These are phyloP conservation scores for Actenoides hombroni DNA, from an alignment of 2,113 vertebrate genomes.

Conservation along the genomic window DNA sequence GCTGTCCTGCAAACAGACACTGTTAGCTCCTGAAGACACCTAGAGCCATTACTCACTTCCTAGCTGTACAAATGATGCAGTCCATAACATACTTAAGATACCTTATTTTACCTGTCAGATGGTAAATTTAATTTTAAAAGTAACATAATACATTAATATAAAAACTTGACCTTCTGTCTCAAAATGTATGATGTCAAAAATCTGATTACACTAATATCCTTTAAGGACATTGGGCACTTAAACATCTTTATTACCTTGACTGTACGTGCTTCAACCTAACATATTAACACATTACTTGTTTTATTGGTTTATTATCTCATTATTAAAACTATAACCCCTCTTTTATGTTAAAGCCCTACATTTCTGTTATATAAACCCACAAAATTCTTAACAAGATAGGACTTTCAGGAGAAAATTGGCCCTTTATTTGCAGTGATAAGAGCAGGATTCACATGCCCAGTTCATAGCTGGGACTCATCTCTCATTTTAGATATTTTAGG, in stretches of 20 bases:
- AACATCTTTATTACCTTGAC: slow-evolving; percentile 6
- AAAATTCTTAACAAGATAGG: neutral
- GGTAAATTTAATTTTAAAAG: neutral
- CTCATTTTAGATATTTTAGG: neutral
- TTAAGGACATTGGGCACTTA: neutral
- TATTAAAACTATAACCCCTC: neutral
- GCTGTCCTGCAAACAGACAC: neutral
- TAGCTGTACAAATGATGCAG: neutral
- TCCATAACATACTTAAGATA: neutral
- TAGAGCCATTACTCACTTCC: neutral
- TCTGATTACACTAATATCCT: neutral
- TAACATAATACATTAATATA: neutral
- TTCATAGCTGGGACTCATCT: neutral
- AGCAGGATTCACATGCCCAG: neutral
- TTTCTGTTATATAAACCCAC: neutral
- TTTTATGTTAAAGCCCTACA: neutral
- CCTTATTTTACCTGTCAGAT: neutral
- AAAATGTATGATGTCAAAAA: neutral
- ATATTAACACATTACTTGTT: neutral
- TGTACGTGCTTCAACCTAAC: neutral
- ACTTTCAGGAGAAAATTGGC: neutral
- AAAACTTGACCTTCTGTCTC: neutral
- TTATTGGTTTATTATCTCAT: neutral
- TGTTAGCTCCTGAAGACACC: neutral
- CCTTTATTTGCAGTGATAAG: neutral